Conservation (phyloP, 2,888 invertebrate genomes). For the Aelia acuminata region DNA sequence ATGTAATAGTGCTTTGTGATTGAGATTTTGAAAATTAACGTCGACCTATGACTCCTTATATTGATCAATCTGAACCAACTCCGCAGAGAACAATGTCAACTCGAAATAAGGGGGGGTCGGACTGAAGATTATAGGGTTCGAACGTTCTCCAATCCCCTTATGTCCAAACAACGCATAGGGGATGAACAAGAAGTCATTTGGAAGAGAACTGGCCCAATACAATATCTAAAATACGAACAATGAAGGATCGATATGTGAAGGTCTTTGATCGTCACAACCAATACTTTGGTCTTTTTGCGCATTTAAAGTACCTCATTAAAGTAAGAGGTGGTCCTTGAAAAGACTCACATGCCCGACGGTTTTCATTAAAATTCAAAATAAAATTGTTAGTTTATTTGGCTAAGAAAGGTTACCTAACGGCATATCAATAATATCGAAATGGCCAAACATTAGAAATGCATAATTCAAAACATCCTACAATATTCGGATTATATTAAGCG, state of each 20-base stretch:
- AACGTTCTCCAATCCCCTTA: neutral
- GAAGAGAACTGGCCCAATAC: neutral
- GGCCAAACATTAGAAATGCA: no score
- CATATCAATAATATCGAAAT: no score
- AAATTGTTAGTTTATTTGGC: no score
- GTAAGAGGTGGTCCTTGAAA: no score
- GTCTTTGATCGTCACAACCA: neutral
- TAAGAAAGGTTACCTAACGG: no score
- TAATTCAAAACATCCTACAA: neutral
- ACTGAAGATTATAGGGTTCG: neutral
- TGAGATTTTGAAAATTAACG: neutral
- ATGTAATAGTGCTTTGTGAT: neutral
- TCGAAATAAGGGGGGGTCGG: neutral
- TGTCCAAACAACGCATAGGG: conserved; percentile 28
- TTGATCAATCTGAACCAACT: neutral
- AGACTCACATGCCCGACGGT: no score
- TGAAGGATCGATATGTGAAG: neutral
- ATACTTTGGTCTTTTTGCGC: neutral
- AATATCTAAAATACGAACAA: neutral
- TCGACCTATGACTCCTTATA: neutral
- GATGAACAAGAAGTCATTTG: neutral
- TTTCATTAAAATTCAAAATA: no score
- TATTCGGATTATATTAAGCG: neutral
- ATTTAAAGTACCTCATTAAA: neutral
- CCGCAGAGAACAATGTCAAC: neutral